These are phyloP conservation scores for Zaprionus ornatus DNA, from an alignment of 1,140 invertebrate genomes.

Conservation along the genomic window DNA sequence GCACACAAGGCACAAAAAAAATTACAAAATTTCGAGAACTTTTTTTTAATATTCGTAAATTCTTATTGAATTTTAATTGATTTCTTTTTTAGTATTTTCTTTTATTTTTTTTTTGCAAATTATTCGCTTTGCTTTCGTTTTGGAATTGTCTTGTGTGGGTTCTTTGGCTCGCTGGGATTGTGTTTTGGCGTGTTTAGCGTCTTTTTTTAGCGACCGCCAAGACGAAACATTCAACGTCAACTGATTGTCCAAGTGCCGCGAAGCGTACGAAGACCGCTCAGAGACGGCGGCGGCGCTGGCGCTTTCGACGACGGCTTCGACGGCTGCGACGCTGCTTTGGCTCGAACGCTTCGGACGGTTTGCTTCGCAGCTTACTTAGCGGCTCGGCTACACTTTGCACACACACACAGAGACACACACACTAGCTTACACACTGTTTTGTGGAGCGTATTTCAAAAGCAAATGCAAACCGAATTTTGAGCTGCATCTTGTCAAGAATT, in stretches of 20 bases:
- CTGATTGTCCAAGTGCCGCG: conserved; percentile 78
- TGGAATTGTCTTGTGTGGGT: neutral
- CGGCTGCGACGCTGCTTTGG: neutral
- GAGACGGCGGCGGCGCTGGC: conserved; percentile 27
- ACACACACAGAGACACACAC: neutral
- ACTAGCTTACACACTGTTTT: conserved; percentile 10
- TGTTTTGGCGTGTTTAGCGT: conserved; percentile 39
- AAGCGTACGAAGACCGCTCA: conserved; percentile 76
- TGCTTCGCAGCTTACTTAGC: conserved; percentile 5
- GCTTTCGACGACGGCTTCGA: conserved; percentile 19
- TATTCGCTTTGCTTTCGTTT: neutral
- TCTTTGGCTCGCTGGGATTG: neutral
- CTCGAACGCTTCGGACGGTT: conserved; percentile 15
- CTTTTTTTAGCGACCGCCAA: conserved; percentile 69
- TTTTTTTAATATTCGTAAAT: neutral
- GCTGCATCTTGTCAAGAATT: conserved; percentile 3
- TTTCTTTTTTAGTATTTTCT: neutral
- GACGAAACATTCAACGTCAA: conserved; percentile 82
- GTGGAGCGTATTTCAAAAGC: conserved; percentile 67
- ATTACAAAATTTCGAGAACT: neutral
- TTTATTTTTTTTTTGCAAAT: neutral
- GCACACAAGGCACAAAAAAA: conserved; percentile 3
- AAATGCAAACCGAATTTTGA: conserved; percentile 72
- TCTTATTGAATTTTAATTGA: too few relatives aligned
- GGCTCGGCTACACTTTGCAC: neutral